Percentiles rank a stretch among this genome's conserved stretches.
phyloP scores from a whole-genome alignment of 2,888 invertebrate genomes.

The Machimus rusticus region DNA sequence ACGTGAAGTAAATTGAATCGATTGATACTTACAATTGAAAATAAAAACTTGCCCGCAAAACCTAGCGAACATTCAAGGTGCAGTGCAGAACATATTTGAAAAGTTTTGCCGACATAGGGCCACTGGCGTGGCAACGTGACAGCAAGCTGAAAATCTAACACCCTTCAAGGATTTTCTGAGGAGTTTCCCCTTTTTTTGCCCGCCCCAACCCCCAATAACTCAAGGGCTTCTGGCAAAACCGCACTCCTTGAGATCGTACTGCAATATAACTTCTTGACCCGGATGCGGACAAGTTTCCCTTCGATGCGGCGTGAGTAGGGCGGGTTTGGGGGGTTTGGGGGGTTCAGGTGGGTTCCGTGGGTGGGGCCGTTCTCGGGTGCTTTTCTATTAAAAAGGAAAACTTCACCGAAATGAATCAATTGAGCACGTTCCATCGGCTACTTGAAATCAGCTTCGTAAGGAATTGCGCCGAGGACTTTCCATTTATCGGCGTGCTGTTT shows the following conservation, averaged over 20 bases:
- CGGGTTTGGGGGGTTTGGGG: no score
- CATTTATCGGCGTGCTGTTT: slow-evolving; percentile 17
- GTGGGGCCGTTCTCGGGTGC: neutral
- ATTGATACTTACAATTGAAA: neutral
- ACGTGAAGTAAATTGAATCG: neutral
- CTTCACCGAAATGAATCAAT: slow-evolving; percentile 44
- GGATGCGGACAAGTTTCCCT: neutral
- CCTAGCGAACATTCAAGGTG: neutral
- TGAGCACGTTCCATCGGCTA: slow-evolving; percentile 43
- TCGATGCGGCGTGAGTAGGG: neutral
- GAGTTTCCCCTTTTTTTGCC: neutral
- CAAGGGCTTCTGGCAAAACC: neutral
- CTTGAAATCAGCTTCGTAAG: slow-evolving; percentile 29
- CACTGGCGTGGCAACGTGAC: neutral
- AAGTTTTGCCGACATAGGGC: neutral
- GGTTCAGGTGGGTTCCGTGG: neutral
- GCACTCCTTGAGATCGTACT: neutral
- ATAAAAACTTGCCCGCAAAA: neutral
- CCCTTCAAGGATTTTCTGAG: neutral
- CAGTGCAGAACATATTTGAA: neutral
- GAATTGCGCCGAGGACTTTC: slow-evolving; percentile 1
- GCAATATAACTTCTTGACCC: slow-evolving; percentile 31
- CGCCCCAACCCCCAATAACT: neutral
- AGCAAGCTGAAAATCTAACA: slow-evolving; percentile 8
- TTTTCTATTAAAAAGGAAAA: slow-evolving; percentile 42